Evolutionary conservation across 2,888 invertebrate species (phyloP), one percentile per base, ranked within the genome.

Genomic region (Acanthopleura granulata): DNA sequence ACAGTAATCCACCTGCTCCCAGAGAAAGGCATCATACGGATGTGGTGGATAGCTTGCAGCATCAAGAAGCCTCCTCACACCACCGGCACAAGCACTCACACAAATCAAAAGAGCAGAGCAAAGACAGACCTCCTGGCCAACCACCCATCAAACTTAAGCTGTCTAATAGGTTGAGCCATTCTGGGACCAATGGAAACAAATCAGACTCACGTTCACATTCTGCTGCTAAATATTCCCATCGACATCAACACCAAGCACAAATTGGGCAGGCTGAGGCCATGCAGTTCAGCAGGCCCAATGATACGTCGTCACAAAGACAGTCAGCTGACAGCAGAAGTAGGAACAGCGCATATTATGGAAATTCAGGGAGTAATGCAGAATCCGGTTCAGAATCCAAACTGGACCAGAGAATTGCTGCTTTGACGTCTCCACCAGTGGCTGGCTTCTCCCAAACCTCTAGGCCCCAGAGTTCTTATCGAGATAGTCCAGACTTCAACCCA

Each of bases 161-260:
- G 15, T 66, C 66, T 12, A 22, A 66, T 27, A 66, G 66, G 14
- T 27, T 27, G 22, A 27, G 66, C 29, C 66, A 66, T 27, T 27
- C 25, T 16, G 66, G 66, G 66, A 66, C 66, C 66, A 66, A 66
- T 66, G 66, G 66, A 27, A 66, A 66, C 66, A 66, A 66, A 27
- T 16, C 66, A 66, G 66, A 66, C 29, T 66, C 66, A 6, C 66
- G 66, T 22, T 27, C 25, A 22, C 66, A 66, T 22, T 25, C 66
- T 27, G 6, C 66, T 66, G 22, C 27, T 6, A 66, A 66, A 27
- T 66, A 66, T 66, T 66, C 66, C 66, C 66, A 66, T 66, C 22
- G 29, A 15, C 66, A 66, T 22, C 57, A 57, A 57, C 57, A 57
- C 6, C 57, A 57, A 40, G 40, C 40, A 40, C 40, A 40, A 40